Base-by-base conservation (phyloP, 2,113 vertebrate species). In the Elephas maximus region DNA sequence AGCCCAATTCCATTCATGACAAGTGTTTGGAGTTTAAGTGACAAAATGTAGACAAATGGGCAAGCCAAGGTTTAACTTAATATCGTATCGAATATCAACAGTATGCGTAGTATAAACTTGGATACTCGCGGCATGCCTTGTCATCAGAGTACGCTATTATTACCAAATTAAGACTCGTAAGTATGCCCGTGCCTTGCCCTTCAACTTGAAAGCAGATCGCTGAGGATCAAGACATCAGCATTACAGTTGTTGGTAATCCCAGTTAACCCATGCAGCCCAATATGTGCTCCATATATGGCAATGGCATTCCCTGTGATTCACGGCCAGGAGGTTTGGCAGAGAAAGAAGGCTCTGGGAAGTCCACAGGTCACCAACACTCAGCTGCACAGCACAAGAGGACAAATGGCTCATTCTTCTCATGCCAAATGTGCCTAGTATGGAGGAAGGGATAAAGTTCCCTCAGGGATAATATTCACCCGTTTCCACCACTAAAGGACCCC, bases 141-240 rank as follows among this genome's bases (percentile, higher is more conserved):
- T 97, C 94, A 97, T 95, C 63, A 65, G 83, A 91, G 92, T 48
- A 97, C 65, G 88, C 65, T 88, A 91, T 81, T 87, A 86, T 94
- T 95, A 95, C 95, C 94, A 97, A 97, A 93, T 95, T 90, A 97
- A 98, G 97, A 95, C 74, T 85, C 65, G 0, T n/a, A 88, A 95
- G 90, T 91, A 62, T 89, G 93, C 83, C 81, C 69, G 81, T 51
- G 33, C 18, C 90, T 92, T 96, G 89, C 53, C 74, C 79, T 93
- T 87, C 92, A 92, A 78, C 90, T 97, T 98, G 97, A 98, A 97
- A 97, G 92, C 71, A 63, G 77, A 93, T 88, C 41, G 28, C 90
- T 96, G 84, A 83, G 81, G 96, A 95, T 96, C 94, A 96, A 97
- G 93, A 92, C 85, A 94, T 69, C 77, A 93, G 45, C 69, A 82